Percentiles rank a stretch among this genome's conserved stretches.
phyloP scores from a whole-genome alignment of 2,113 vertebrate species.

The Stegostoma tigrinum region DNA sequence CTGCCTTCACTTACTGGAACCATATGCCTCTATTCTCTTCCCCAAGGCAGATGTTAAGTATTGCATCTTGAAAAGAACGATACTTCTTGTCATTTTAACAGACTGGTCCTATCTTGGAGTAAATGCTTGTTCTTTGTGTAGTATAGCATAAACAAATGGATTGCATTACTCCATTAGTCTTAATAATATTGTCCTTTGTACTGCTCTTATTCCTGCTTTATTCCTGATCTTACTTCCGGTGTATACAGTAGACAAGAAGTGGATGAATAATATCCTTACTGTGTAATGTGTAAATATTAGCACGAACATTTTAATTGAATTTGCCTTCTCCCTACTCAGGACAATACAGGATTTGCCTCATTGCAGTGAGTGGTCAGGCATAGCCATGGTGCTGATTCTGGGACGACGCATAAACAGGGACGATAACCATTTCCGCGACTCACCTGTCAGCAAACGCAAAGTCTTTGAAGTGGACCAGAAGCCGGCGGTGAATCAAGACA shows the following conservation, averaged over 20 bases:
- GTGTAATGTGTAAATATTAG: background rate
- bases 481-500: constrained; percentile 67
- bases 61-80: background rate
- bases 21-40: background rate
- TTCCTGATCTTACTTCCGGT: background rate
- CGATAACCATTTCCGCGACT: constrained; percentile 81
- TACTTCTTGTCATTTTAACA: background rate
- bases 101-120: background rate
- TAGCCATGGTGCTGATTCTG: constrained; percentile 96
- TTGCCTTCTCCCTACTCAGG: constrained; percentile 1
- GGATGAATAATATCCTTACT: background rate
- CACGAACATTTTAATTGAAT: background rate
- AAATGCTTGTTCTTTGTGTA: background rate
- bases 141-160: background rate
- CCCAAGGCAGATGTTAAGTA: background rate
- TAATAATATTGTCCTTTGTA: background rate
- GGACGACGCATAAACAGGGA: constrained; percentile 90
- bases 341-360: background rate
- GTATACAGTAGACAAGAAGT: background rate
- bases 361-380: constrained; percentile 46
- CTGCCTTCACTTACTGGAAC: no score
- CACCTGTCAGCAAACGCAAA: constrained; percentile 91
- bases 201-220: background rate
- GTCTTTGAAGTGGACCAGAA: constrained; percentile 95
- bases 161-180: background rate